Evolutionary conservation across 2,888 invertebrate genomes (phyloP).

Genomic region (Calephelis perditalis): DNA sequence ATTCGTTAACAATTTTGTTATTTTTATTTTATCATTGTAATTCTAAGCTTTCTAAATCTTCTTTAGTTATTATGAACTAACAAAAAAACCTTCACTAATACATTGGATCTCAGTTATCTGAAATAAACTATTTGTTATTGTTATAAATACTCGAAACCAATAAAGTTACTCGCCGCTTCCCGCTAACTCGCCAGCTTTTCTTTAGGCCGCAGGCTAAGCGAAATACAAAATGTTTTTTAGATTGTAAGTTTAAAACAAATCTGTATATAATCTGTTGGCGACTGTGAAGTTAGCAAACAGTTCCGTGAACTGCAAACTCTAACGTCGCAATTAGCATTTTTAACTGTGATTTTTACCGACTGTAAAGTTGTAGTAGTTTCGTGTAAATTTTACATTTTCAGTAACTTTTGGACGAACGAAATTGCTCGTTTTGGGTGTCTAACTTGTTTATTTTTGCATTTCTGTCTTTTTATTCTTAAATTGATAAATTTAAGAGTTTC

Average conservation of each 20-base stretch:
- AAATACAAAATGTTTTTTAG: neutral
- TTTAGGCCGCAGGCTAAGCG: neutral
- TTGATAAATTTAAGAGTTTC: no score
- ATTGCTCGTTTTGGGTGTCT: neutral
- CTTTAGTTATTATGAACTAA: no score
- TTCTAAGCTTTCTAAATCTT: no score
- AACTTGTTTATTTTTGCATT: no score
- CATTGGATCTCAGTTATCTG: no score
- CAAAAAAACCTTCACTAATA: no score
- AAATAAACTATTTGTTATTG: no score
- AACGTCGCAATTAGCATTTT: conserved; percentile 9
- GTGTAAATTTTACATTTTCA: neutral
- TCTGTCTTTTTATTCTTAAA: no score
- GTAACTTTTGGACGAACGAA: neutral
- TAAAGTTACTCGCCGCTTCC: no score
- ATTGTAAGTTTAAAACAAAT: neutral
- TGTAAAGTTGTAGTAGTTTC: conserved; percentile 3
- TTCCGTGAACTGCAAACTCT: conserved; percentile 10
- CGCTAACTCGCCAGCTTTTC: neutral
- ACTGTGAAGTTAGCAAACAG: conserved; percentile 4
- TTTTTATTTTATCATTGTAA: no score
- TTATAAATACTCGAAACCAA: no score
- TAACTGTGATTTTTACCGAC: conserved; percentile 7
- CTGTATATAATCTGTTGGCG: conserved; percentile 3
- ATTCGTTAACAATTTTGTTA: no score